Percentiles rank a stretch among this genome's conserved stretches.
These are phyloP conservation scores for Enteromius trimaculatus DNA, from an alignment of 2,797 vertebrate species.

Conservation along the genomic window DNA sequence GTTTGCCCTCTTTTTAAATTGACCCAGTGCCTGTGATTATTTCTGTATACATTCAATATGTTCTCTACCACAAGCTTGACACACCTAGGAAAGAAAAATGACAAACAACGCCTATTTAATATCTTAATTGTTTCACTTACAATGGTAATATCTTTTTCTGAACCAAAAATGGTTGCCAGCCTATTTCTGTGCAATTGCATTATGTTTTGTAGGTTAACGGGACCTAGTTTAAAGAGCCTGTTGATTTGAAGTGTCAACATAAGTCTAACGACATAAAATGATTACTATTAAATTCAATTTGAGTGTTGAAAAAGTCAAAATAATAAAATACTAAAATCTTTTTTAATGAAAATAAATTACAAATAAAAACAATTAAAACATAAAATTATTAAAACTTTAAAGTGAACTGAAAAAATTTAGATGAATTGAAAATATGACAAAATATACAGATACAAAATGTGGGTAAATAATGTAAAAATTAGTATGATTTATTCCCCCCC, in stretches of 20 bases:
- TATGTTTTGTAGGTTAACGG: neutral
- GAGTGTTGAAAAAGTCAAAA: neutral
- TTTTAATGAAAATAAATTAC: neutral
- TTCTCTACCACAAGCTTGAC: slow-evolving; percentile 2
- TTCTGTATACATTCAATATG: neutral
- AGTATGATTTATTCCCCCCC: neutral
- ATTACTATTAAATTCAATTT: too few relatives aligned
- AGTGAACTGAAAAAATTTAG: neutral
- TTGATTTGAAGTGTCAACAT: neutral
- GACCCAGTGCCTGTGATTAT: neutral
- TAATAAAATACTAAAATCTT: neutral
- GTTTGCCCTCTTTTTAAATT: neutral
- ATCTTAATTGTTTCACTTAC: neutral
- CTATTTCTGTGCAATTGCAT: neutral
- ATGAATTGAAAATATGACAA: neutral
- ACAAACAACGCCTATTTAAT: neutral
- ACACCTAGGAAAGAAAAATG: neutral
- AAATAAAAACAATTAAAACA: neutral
- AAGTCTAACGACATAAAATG: neutral
- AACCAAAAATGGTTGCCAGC: neutral
- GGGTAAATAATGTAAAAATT: neutral
- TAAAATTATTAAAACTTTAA: neutral
- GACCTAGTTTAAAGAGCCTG: neutral
- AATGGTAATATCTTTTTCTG: neutral
- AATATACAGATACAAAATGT: neutral